These are phyloP conservation scores for Toxonevra muliebris DNA, from an alignment of 2,888 invertebrate genomes.

Conservation along the genomic window DNA sequence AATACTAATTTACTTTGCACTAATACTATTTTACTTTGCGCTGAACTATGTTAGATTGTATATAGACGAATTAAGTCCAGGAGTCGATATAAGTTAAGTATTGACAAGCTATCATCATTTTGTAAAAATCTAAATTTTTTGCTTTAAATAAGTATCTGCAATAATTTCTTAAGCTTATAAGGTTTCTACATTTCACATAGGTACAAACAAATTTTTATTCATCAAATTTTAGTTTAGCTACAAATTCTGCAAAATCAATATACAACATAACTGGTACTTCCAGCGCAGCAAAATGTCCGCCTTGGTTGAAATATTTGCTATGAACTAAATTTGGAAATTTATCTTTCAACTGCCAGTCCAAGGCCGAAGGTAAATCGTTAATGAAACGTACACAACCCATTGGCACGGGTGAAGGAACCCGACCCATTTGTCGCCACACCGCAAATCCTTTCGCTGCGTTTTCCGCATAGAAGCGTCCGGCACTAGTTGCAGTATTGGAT, in stretches of 20 bases:
- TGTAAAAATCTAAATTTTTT: too few relatives aligned
- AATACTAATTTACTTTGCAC: too few relatives aligned
- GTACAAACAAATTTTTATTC: slow-evolving; percentile 13
- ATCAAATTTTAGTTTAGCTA: slow-evolving; percentile 58
- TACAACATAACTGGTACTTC: slow-evolving; percentile 79
- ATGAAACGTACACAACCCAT: slow-evolving; percentile 79
- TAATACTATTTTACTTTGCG: too few relatives aligned
- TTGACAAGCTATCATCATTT: too few relatives aligned
- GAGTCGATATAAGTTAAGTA: too few relatives aligned
- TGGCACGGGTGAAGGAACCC: slow-evolving; percentile 75
- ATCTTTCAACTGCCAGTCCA: slow-evolving; percentile 69
- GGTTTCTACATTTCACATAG: neutral
- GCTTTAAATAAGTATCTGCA: too few relatives aligned
- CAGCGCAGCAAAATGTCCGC: slow-evolving; percentile 88
- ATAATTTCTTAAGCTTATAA: too few relatives aligned
- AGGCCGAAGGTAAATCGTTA: slow-evolving; percentile 71
- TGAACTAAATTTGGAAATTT: slow-evolving; percentile 76
- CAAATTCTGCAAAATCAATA: slow-evolving; percentile 74
- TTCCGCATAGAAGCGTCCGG: slow-evolving; percentile 77
- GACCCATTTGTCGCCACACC: slow-evolving; percentile 46
- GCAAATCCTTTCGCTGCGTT: slow-evolving; percentile 51
- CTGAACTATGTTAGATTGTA: too few relatives aligned
- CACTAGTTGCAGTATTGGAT: slow-evolving; percentile 74
- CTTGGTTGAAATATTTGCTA: slow-evolving; percentile 72
- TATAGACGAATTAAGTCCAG: too few relatives aligned